Evolutionary conservation across 2,888 invertebrate genomes (phyloP).

Genomic region (Maniola hyperantus): DNA sequence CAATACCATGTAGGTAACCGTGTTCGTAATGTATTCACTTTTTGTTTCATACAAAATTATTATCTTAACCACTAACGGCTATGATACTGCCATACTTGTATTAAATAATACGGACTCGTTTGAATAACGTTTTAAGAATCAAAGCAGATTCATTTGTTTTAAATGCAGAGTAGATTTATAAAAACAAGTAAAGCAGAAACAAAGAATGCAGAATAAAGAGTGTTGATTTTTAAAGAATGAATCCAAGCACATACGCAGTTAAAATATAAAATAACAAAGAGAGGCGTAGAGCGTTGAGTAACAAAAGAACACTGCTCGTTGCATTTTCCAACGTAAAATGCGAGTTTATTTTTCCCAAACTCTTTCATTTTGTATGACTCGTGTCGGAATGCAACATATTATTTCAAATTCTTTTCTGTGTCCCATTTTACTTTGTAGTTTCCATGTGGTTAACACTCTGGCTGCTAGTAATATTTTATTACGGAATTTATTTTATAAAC

Average conservation of each 20-base stretch:
- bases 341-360: conserved; percentile 48
- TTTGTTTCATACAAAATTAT: conserved; percentile 2
- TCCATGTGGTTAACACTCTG: conserved; percentile 44
- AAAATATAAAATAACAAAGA: conserved; percentile 49
- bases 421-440: conserved; percentile 48
- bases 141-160: conserved; percentile 14
- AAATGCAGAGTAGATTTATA: conserved; percentile 24
- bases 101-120: conserved; percentile 13
- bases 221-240: conserved; percentile 48
- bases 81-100: conserved; percentile 1
- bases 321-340: conserved; percentile 51
- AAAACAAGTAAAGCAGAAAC: conserved; percentile 37
- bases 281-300: conserved; percentile 45
- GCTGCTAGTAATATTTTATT: conserved; percentile 8
- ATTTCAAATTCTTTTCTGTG: conserved; percentile 51
- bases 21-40: background rate
- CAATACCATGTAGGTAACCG: conserved; percentile 12
- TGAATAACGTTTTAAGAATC: conserved; percentile 16
- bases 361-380: conserved; percentile 51
- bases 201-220: conserved; percentile 40
- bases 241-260: conserved; percentile 47
- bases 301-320: conserved; percentile 47
- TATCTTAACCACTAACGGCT: background rate
- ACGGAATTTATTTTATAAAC: conserved; percentile 11
- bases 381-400: conserved; percentile 50